Evolutionary conservation across 2,113 vertebrate genomes (phyloP).

Genomic region (Marmota flaviventris): DNA sequence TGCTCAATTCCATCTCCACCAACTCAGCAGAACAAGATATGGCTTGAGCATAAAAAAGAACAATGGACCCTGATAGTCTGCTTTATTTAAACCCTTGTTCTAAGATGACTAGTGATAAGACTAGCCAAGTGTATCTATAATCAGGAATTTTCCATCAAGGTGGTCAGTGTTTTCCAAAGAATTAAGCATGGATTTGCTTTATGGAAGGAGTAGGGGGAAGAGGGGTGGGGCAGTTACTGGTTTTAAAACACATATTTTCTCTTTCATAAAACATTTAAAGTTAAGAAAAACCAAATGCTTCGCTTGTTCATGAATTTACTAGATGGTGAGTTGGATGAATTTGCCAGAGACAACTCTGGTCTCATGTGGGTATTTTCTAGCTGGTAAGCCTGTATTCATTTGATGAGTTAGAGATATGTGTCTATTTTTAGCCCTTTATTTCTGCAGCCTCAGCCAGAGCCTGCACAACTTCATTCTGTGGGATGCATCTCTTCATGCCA

Average conservation of each 20-base stretch:
- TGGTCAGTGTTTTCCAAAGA: slow-evolving; percentile 43
- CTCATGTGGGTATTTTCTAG: not conserved
- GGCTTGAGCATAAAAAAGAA: not conserved
- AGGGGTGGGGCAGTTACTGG: not conserved
- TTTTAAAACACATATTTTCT: slow-evolving; percentile 55
- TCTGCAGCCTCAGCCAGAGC: slow-evolving; percentile 38
- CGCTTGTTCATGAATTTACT: slow-evolving; percentile 38
- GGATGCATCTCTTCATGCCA: not conserved
- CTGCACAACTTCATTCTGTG: not conserved
- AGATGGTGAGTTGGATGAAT: slow-evolving; percentile 6
- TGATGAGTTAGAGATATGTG: slow-evolving; percentile 23
- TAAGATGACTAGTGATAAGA: slow-evolving; percentile 4
- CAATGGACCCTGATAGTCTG: not conserved
- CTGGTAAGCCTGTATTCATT: slow-evolving; percentile 21
- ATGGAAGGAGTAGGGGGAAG: not conserved
- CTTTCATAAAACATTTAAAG: slow-evolving; percentile 7
- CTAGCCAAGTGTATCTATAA: not conserved
- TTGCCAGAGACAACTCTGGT: slow-evolving; percentile 5
- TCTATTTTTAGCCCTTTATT: slow-evolving; percentile 65
- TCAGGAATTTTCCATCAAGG: slow-evolving; percentile 13
- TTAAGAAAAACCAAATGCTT: slow-evolving; percentile 44
- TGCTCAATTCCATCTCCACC: slow-evolving; percentile 4
- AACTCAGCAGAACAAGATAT: slow-evolving; percentile 8
- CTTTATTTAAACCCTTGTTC: slow-evolving; percentile 50
- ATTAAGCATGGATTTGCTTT: slow-evolving; percentile 47